phyloP scores from a whole-genome alignment of 2,113 vertebrate species.

The Dipodomys stephensi region DNA sequence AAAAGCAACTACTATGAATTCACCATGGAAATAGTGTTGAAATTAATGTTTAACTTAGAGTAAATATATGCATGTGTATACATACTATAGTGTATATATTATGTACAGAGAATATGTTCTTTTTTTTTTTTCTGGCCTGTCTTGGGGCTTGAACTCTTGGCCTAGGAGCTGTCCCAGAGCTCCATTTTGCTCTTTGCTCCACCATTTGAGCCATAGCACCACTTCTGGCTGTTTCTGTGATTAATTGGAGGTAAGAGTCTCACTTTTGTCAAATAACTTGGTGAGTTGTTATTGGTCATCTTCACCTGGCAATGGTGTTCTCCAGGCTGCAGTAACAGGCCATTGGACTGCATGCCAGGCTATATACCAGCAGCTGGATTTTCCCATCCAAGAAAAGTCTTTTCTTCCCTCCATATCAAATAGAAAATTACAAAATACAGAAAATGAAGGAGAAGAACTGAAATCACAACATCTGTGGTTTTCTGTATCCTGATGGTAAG shows the following conservation, averaged over 20 bases:
- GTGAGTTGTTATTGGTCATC: not conserved
- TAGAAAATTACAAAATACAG: conserved; percentile 63
- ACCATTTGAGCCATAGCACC: too few relatives aligned
- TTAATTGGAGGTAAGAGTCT: too few relatives aligned
- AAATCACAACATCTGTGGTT: conserved; percentile 52
- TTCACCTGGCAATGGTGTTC: not conserved
- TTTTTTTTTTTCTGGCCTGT: too few relatives aligned
- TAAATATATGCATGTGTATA: not conserved
- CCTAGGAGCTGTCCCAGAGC: too few relatives aligned
- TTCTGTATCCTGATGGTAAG: conserved; percentile 39
- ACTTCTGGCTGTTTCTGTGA: too few relatives aligned
- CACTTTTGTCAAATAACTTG: not conserved
- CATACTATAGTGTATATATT: not conserved
- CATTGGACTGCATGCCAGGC: not conserved
- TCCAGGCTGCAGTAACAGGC: not conserved
- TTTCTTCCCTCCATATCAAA: not conserved
- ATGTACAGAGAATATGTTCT: not conserved
- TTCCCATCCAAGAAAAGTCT: conserved; percentile 48
- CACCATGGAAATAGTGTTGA: not conserved
- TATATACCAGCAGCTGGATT: conserved; percentile 10
- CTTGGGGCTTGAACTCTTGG: too few relatives aligned
- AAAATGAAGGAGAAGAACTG: conserved; percentile 64
- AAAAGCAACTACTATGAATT: not conserved
- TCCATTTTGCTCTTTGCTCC: too few relatives aligned
- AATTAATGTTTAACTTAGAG: not conserved